Conservation (phyloP, 2,888 invertebrate species). For the Diaperis boleti region DNA sequence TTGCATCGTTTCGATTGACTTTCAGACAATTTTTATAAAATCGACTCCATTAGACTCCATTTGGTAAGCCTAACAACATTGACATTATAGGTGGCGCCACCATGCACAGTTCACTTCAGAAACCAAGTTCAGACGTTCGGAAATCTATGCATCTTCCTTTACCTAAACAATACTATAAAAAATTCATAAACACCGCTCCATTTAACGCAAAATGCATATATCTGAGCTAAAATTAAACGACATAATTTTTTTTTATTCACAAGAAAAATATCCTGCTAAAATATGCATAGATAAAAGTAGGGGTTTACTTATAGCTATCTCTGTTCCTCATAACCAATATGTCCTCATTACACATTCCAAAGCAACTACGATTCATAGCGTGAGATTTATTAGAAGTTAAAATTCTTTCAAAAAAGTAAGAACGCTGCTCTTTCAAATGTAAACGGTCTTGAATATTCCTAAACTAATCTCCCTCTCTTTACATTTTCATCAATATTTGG, state of each 20-base stretch:
- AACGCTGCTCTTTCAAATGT: no score
- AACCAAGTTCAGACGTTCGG: constrained; percentile 25
- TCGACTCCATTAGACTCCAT: constrained; percentile 75
- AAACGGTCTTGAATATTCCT: background rate
- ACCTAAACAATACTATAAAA: background rate
- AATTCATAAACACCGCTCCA: no score
- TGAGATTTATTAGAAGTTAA: constrained; percentile 40
- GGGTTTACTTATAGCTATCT: constrained; percentile 51
- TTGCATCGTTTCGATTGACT: constrained; percentile 67
- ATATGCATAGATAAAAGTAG: constrained; percentile 19
- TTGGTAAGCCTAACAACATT: constrained; percentile 78
- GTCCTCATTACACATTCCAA: constrained; percentile 70
- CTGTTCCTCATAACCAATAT: constrained; percentile 69
- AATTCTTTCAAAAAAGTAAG: constrained; percentile 11
- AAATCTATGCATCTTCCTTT: constrained; percentile 25
- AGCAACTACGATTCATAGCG: constrained; percentile 48
- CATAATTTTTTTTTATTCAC: background rate
- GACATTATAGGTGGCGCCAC: constrained; percentile 86
- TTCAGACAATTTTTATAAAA: constrained; percentile 75
- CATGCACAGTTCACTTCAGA: constrained; percentile 71
- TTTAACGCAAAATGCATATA: no score
- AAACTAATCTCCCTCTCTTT: background rate
- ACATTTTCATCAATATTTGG: constrained; percentile 66
- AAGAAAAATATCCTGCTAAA: background rate
- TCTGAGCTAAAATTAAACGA: no score